Evolutionary conservation across 2,113 vertebrate species (phyloP).

Genomic region (Zosterops borbonicus): DNA sequence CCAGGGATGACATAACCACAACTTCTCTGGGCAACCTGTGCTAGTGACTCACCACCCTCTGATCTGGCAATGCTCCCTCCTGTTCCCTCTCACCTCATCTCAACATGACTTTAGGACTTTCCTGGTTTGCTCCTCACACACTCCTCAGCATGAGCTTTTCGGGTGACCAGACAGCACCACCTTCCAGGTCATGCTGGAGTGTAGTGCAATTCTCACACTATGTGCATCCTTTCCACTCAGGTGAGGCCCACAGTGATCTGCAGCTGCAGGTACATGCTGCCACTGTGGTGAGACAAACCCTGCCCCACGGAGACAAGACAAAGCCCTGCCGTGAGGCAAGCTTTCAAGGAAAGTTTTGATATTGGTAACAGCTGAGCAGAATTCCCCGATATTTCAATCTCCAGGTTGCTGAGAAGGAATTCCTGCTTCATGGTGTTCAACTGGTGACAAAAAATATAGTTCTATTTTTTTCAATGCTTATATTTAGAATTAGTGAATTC

Average conservation of each 20-base stretch:
- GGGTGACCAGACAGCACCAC: not conserved
- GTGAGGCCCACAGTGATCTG: not conserved
- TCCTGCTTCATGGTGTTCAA: not conserved
- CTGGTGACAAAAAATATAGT: not conserved
- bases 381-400: not conserved
- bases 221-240: not conserved
- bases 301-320: not conserved
- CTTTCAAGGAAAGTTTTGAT: not conserved
- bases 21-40: not conserved
- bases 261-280: not conserved
- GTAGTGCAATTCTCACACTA: not conserved
- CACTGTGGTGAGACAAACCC: not conserved
- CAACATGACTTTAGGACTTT: not conserved
- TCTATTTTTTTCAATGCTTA: not conserved
- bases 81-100: not conserved
- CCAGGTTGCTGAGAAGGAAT: not conserved
- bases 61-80: not conserved
- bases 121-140: rapidly evolving
- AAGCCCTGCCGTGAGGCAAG: rapidly evolving
- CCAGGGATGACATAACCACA: not conserved
- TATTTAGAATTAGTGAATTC: not conserved
- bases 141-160: not conserved
- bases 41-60: not conserved
- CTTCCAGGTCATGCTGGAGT: not conserved
- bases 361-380: not conserved